These are phyloP conservation scores for Belonocnema kinseyi DNA, from an alignment of 1,140 invertebrate genomes.

Conservation along the genomic window DNA sequence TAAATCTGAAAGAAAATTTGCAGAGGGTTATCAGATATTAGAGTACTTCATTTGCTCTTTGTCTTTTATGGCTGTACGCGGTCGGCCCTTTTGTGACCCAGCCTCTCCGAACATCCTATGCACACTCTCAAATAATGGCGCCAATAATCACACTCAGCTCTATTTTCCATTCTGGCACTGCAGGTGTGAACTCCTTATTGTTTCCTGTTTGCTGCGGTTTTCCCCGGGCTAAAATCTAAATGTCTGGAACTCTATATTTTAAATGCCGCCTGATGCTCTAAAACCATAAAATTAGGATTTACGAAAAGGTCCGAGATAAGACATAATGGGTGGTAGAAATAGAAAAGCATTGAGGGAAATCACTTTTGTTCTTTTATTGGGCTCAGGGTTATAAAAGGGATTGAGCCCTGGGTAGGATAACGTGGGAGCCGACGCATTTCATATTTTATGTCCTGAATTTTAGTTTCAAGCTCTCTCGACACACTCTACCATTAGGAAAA, in stretches of 20 bases:
- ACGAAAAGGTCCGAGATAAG: constrained; percentile 11
- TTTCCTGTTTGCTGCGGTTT: constrained; percentile 15
- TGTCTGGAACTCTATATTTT: neutral
- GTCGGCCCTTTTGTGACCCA: neutral
- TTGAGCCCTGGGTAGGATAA: neutral
- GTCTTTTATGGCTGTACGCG: no score
- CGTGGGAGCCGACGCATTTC: no score
- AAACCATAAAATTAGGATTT: constrained; percentile 13
- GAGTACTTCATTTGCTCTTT: no score
- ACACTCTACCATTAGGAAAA: no score
- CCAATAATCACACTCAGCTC: neutral
- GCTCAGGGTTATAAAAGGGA: neutral
- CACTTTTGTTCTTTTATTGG: neutral
- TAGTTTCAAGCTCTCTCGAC: no score
- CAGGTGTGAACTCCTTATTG: constrained; percentile 12
- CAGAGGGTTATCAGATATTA: no score
- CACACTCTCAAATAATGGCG: neutral
- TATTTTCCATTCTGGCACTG: neutral
- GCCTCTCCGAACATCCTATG: neutral
- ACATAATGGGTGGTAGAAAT: neutral
- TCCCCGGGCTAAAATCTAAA: neutral
- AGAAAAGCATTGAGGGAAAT: constrained; percentile 4
- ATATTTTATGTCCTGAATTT: no score
- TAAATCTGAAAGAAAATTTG: no score
- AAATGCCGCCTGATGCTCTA: neutral